phyloP scores from a whole-genome alignment of 1,140 invertebrate species.

The Parapsyche elsis region DNA sequence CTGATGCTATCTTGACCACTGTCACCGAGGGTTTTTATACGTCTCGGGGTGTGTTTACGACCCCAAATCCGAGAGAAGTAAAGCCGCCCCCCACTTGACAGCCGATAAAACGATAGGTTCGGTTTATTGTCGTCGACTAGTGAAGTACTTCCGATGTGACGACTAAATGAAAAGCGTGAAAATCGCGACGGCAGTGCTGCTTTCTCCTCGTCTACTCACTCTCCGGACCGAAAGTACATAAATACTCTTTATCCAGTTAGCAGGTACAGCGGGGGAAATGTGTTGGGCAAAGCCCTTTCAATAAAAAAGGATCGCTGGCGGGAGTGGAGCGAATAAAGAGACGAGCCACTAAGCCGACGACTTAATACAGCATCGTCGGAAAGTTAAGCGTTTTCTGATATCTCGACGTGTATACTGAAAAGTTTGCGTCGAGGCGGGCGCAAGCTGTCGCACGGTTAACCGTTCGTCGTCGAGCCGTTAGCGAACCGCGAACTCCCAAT shows the following conservation, averaged over 20 bases:
- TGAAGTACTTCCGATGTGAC: not conserved
- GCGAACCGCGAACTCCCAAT: not conserved
- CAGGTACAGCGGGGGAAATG: not conserved
- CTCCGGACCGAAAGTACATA: not conserved
- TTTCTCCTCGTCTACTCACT: not conserved
- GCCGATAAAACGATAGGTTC: not conserved
- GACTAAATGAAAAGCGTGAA: not conserved
- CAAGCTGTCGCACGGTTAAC: not conserved
- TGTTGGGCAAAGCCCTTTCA: constrained; percentile 25
- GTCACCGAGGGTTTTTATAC: not conserved
- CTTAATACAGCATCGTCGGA: constrained; percentile 4
- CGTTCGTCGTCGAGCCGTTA: not conserved
- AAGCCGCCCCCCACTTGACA: not conserved
- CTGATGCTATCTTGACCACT: not conserved
- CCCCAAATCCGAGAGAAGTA: not conserved
- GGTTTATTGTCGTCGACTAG: not conserved
- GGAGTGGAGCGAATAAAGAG: constrained; percentile 20
- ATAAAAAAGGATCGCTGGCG: constrained; percentile 24
- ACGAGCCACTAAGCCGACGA: constrained; percentile 11
- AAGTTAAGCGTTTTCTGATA: constrained; percentile 14
- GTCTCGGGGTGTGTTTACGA: not conserved
- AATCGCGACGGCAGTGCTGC: not conserved
- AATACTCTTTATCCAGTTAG: constrained; percentile 21
- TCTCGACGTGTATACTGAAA: not conserved
- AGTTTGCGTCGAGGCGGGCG: not conserved